Base-by-base conservation (phyloP, 2,113 vertebrate species). In the Vidua chalybeata region DNA sequence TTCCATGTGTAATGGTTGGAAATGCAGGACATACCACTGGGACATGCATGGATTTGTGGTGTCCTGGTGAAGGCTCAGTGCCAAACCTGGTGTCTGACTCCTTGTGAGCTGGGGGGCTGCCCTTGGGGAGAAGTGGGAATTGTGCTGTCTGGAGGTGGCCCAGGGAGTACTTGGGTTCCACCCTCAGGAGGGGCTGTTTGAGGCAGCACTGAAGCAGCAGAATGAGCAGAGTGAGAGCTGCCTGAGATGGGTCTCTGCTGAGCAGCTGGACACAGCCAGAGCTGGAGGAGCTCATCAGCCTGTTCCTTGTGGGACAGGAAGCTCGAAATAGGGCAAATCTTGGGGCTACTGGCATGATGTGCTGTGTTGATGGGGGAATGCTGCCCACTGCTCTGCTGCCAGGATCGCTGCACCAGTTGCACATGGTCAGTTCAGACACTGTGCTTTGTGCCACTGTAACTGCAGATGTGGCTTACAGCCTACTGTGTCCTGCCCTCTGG, bases 81-180 rank as follows among this genome's bases (percentile, higher is more conserved):
- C n/a, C 67, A 46, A 76, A 14, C 41, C 33, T 17, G 5, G 27
- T 39, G 52, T 51, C 45, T 55, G 75, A 31, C 11, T 31, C 67
- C 69, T 76, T 2, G 0, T 16, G 59, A 64, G 64, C 67, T 73
- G 31, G 45, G 39, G 45, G 3, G 2, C 4, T 71, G 37, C 9
- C 39, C 39, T 9, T 48, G 1, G 10, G 54, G 55, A 80, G 21
- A 62, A 37, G 12, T 39, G 52, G 56, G 81, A 71, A 31, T 64
- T 0, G 0, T 19, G 18, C n/a, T 68, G 23, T 30, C n/a, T 56
- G 27, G 28, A 46, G 45, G 30, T 21, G 30, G 43, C 46, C 30
- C 2, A 2, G 37, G 51, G 64, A n/a, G 4, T 0, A 5, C 0
- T 0, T 49, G 49, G 22, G 55, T 35, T 76, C 41, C 71, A 54